phyloP scores from a whole-genome alignment of 2,888 invertebrate species.

The Andrena haemorrhoa region DNA sequence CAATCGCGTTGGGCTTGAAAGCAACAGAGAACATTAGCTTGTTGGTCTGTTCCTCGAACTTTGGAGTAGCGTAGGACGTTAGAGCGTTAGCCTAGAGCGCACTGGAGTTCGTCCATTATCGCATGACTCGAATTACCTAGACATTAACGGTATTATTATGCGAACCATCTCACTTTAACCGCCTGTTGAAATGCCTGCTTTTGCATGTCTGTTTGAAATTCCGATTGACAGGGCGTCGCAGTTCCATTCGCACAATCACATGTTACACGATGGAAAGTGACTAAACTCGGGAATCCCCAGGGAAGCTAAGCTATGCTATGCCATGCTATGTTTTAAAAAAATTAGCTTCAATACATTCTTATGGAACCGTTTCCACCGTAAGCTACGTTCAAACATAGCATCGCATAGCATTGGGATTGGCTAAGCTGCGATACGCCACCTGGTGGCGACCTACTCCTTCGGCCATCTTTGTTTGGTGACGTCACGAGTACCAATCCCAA shows the following conservation, averaged over 20 bases:
- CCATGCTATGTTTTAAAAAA: no score
- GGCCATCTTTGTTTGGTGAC: no score
- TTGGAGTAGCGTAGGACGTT: constrained; percentile 66
- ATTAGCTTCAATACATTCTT: no score
- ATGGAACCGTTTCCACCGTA: no score
- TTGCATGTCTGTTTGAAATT: constrained; percentile 56
- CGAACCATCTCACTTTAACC: constrained; percentile 36
- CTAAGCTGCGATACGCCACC: no score
- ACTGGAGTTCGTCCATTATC: constrained; percentile 51
- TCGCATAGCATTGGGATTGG: no score
- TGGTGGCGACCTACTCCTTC: no score
- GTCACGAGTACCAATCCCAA: no score
- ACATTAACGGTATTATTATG: constrained; percentile 47
- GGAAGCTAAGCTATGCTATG: no score
- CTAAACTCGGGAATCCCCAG: no score
- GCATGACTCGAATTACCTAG: constrained; percentile 57
- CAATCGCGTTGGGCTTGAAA: constrained; percentile 41
- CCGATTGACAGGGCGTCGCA: constrained; percentile 38
- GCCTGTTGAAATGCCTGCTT: constrained; percentile 42
- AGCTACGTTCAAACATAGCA: no score
- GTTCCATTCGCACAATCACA: neutral
- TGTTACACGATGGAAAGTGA: neutral
- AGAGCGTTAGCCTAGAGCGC: constrained; percentile 57
- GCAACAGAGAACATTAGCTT: constrained; percentile 34
- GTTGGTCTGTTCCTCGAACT: constrained; percentile 57